Base-by-base conservation (phyloP, 2,113 vertebrate species). In the Eira barbara region DNA sequence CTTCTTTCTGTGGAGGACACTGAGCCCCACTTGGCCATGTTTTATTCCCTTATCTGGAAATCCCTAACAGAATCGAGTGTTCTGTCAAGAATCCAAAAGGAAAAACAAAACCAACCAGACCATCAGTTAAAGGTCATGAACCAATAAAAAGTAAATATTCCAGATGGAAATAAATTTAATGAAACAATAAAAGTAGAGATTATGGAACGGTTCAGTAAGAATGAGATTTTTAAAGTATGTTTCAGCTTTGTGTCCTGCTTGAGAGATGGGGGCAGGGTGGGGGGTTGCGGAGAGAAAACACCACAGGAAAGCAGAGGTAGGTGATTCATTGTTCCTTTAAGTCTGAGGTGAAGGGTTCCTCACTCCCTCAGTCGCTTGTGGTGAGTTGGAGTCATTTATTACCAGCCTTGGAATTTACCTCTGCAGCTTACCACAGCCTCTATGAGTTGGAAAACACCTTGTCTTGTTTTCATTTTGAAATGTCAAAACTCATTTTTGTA, bases 401-500 rank as follows among this genome's bases (percentile, higher is more conserved):
- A 34, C 23, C 36, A 39, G 49, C 55, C 67, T 29, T 55, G 90
- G 67, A 42, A 52, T 91, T 90, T 2, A 52, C 31, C 14, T 36
- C 57, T 63, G 42, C n/a, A 45, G 49, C 21, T 86, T 47, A 17
- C 23, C n/a, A 9, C 4, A 14, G 21, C 39, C 69, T 71, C 61
- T 74, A 76, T 10, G 89, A 79, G n/a, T 65, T 79, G 94, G 65
- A 83, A 89, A 95, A 96, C 61, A 88, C 85, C 81, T n/a, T 47
- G 59, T 86, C 34, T 87, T 87, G 73, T 78, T 94, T 94, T 94
- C 84, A 57, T 84, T 89, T 86, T 91, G 81, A 79, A 91, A 85
- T 89, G 86, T 95, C n/a, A 94, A 67, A 89, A 82, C 25, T 29
- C 15, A 65, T n/a, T 85, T 94, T 97, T 98, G 61, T 94, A 97